Base-by-base conservation (phyloP, 2,888 invertebrate genomes). In the Leptodirus hochenwartii region DNA sequence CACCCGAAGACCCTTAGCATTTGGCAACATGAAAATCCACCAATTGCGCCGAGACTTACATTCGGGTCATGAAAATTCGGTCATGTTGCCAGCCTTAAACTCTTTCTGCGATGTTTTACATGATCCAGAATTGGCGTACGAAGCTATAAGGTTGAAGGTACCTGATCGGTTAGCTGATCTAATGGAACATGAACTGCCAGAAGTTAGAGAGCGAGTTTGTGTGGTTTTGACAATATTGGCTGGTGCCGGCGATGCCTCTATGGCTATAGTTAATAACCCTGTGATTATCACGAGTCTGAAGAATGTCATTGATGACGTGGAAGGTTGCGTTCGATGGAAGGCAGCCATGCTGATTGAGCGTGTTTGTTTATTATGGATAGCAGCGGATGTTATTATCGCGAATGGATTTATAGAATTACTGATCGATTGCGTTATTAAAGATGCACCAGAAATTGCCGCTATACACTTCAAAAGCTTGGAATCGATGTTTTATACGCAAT, bases 51-150 rank as follows among this genome's bases (percentile, higher is more conserved):
- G 46, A 32, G 59, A 61, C 37, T 42, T 62, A 6, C 50, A 53
- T 30, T n/a, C n/a, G n/a, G 39, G 47, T 34, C 41, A 45, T 25
- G 46, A 60, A 35, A 37, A 38, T 2, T 30, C 43, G 5, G 41
- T 49, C 5, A 49, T 53, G 3, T 42, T 53, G 30, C 49, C 51
- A 39, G 57, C 59, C n/a, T 37, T 62, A 4, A 48, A 49, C n/a
- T 56, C 50, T 14, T 44, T 62, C 20, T 43, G 45, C 4, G 61
- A 62, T 37, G 34, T 61, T 14, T 36, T 56, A 8, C 51, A 56
- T 20, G 50, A 59, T 43, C 58, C 62, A 2, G 59, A 61, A 43
- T 47, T 48, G 41, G 50, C 50, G 29, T 51, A 47, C 24, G 54
- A 58, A 43, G 59, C 58, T 5, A 43, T 61, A 1, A 37, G 43